A percentile compares a stretch with the other conserved stretches of the same genome.
Evolutionary conservation across 2,113 vertebrate genomes (phyloP).

Genomic region (Cyanocitta stelleri): DNA sequence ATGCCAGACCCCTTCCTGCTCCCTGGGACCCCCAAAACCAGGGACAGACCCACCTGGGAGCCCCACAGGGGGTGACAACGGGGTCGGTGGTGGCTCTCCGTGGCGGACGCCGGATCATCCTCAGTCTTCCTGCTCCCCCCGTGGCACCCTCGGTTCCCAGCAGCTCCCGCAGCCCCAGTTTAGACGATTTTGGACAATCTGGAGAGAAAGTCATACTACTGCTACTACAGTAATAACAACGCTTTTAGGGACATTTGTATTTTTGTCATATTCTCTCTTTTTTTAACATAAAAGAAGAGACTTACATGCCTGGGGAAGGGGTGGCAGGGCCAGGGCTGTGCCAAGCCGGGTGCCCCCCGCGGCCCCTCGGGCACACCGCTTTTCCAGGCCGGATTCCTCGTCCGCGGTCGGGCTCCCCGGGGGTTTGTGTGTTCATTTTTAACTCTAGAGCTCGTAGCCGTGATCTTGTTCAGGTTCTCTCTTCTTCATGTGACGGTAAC

Average conservation of each 20-base stretch:
- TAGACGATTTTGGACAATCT: constrained; percentile 24
- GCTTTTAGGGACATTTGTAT: constrained; percentile 45
- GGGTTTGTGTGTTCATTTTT: constrained; percentile 50
- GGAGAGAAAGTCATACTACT: constrained; percentile 47
- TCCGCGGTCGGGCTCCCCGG: not conserved
- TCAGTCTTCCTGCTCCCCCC: constrained; percentile 34
- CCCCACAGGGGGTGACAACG: not conserved
- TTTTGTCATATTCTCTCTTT: constrained; percentile 32
- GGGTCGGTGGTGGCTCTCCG: not conserved
- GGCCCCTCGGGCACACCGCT: not conserved
- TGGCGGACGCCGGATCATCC: not conserved
- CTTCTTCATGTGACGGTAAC: constrained; percentile 65
- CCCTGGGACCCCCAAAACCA: not conserved
- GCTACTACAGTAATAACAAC: constrained; percentile 34
- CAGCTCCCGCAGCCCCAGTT: not conserved
- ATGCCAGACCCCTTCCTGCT: not conserved
- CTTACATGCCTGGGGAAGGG: not conserved
- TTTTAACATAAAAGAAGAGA: constrained; percentile 37
- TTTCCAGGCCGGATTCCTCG: constrained; percentile 8
- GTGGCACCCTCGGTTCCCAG: not conserved
- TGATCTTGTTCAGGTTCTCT: constrained; percentile 57
- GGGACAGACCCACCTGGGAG: not conserved
- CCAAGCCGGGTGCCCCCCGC: not conserved
- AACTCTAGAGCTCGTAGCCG: constrained; percentile 63
- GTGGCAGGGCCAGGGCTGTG: not conserved